Base-by-base conservation (phyloP, 1,140 invertebrate species). In the Dysdera silvatica region DNA sequence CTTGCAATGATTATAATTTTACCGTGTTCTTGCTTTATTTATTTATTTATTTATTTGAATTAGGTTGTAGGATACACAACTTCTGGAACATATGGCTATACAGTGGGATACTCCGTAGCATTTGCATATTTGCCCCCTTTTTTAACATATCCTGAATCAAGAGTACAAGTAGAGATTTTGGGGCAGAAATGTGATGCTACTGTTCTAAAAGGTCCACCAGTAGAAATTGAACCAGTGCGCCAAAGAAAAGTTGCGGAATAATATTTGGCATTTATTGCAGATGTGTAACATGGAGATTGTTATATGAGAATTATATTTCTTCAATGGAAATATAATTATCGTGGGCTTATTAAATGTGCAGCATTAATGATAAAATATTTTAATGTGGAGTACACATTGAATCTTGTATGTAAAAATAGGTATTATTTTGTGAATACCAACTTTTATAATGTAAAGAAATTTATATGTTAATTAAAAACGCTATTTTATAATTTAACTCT, bases 41-140 rank as follows among this genome's bases (percentile, higher is more conserved):
- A n/a, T n/a, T n/a, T n/a, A n/a, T n/a, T n/a, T n/a, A n/a, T n/a
- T n/a, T n/a, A 23, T 58, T 52, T 56, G 52, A 48, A 28, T 51
- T 45, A 75, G 71, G 73, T 75, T 28, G 72, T 77, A 12, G 75
- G 75, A 5, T 70, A 71, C 56, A 74, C 72, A 4, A 77, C 75
- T 4, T 76, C 75, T 32, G 75, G 75, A 4, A 66, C 67, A 41
- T 77, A 67, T 54, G 73, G 74, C 8, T 69, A 68, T 52, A 62
- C 68, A 16, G 62, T 74, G 2, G 51, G 68, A 16, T 45, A 72
- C 23, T 61, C 71, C 47, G 24, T 77, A 1, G 74, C 75, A 20
- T 71, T 74, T 49, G 75, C 71, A 8, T 77, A 76, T 60, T 33
- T 77, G 6, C 75, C 75, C 18, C 63, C 69, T 0, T 67, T 68